Conservation (phyloP, 2,113 vertebrate species). For the Channa maculata region DNA sequence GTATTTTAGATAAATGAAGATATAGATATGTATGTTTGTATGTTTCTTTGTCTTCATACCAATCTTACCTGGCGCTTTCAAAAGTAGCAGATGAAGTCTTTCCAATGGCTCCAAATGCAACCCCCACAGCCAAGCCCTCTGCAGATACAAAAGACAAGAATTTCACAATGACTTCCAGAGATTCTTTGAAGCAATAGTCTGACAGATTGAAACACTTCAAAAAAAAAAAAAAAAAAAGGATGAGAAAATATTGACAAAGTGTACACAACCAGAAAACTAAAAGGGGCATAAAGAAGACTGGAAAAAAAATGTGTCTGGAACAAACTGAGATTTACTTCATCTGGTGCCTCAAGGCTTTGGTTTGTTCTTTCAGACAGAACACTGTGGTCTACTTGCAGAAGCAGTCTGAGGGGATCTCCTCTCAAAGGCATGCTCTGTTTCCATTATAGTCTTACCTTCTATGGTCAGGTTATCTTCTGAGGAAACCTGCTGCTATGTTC, state of each 20-base stretch:
- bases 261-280: background rate
- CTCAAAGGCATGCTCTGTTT: background rate
- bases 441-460: background rate
- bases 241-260: background rate
- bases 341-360: background rate
- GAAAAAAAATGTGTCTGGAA: background rate
- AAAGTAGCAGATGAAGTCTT: constrained; percentile 93
- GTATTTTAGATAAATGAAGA: background rate
- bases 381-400: background rate
- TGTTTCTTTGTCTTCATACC: background rate
- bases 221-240: too few relatives aligned
- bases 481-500: constrained; percentile 6
- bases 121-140: constrained; percentile 98
- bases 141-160: constrained; percentile 60
- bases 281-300: background rate
- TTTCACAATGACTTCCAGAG: background rate
- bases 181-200: background rate
- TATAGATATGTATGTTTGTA: background rate
- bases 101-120: constrained; percentile 92
- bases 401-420: background rate
- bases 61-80: constrained; percentile 92
- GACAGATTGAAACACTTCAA: too few relatives aligned
- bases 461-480: background rate
- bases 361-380: background rate
- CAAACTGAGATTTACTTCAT: background rate